Evolutionary conservation across 1,140 invertebrate species (phyloP), one percentile per base, ranked within the genome.

Genomic region (Bombus sylvicola): DNA sequence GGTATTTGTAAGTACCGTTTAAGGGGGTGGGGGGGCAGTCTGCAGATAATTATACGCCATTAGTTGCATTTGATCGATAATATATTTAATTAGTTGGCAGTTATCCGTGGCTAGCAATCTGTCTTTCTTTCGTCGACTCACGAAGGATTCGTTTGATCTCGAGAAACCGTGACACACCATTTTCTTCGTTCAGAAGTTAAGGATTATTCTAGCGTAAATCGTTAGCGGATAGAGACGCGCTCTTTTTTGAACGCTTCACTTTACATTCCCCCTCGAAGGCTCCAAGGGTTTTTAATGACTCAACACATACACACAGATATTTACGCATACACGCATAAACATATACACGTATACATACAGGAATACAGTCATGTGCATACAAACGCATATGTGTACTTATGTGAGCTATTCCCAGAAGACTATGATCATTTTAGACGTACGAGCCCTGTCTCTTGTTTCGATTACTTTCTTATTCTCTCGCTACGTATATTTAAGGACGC

Each of bases 161-260:
- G 77, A 80, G 83, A 80, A 80, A 78, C 74, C 47, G 39, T 31
- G 41, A 31, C 12, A 15, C 64, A 47, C 39, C 66, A 53, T n/a
- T 78, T 71, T 72, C 83, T 85, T 80, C 68, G 76, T 80, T 72
- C 68, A 12, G 37, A 59, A 15, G 13, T 72, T 85, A n/a, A 80
- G 68, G 68, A 62, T 85, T 85, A 85, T 47, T 80, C 68, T 80
- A 80, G 83, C 53, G 64, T 85, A 85, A 80, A 85, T 85, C 68
- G 77, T 80, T 80, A 85, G 76, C 83, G 39, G 25, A 37, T 85
- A 85, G 41, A 59, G n/a, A 22, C 47, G 10, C 34, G 62, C 22
- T 13, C n/a, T 12, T 25, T 64, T 69, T 84, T 22, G 25, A 62
- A 85, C 28, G 39, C 69, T 57, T 76, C 68, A 41, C 47, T 72